A percentile compares a stretch with the other conserved stretches of the same genome.
phyloP scores from a whole-genome alignment of 2,797 vertebrate species.

The Falco rusticolus region DNA sequence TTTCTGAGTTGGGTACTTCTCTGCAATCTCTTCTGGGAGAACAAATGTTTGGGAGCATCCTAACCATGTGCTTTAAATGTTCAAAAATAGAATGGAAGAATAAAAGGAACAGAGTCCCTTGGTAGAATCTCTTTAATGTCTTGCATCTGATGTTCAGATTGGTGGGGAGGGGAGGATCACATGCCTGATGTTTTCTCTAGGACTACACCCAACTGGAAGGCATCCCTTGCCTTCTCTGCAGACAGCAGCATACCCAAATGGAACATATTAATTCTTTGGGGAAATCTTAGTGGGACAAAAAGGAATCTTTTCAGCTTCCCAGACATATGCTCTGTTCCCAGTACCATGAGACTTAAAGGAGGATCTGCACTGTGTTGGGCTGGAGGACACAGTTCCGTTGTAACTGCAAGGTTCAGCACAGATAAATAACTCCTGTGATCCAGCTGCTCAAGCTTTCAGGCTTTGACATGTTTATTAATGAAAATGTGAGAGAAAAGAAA shows the following conservation, averaged over 20 bases:
- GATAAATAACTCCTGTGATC: neutral
- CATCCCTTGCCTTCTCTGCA: constrained; percentile 46
- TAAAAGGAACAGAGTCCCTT: constrained; percentile 51
- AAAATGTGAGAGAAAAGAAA: constrained; percentile 28
- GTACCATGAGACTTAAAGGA: neutral
- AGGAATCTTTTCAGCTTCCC: constrained; percentile 29
- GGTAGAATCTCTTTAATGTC: constrained; percentile 51
- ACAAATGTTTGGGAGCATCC: constrained; percentile 45
- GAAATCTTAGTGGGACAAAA: constrained; percentile 29
- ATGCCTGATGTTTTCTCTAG: constrained; percentile 61
- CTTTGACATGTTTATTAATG: constrained; percentile 41
- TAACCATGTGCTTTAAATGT: constrained; percentile 46
- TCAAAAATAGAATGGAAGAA: constrained; percentile 57
- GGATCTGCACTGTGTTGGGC: neutral
- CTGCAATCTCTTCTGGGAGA: constrained; percentile 39
- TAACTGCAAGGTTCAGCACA: neutral
- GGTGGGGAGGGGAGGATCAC: constrained; percentile 27
- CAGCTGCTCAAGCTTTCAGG: neutral
- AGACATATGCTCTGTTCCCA: neutral
- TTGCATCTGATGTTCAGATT: constrained; percentile 64
- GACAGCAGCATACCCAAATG: constrained; percentile 50
- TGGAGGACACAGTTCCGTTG: constrained; percentile 7
- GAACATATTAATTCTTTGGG: constrained; percentile 52
- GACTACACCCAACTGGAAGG: constrained; percentile 63
- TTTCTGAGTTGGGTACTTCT: neutral